Evolutionary conservation across 2,113 vertebrate species (phyloP).

Genomic region (Cololabis saira): DNA sequence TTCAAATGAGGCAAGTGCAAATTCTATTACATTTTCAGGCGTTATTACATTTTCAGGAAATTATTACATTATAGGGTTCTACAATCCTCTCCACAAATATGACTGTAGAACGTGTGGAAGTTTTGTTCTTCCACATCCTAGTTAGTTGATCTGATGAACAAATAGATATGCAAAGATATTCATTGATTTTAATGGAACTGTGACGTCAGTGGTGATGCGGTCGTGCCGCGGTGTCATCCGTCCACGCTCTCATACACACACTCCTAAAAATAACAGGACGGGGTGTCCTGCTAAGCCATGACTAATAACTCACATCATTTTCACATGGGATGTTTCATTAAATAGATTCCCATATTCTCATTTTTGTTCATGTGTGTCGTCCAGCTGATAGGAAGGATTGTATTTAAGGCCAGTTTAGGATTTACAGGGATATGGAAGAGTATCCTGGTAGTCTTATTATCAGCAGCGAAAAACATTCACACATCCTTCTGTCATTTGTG

Average conservation of each 20-base stretch:
- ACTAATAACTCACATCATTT: neutral
- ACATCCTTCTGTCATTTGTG: conserved; percentile 17
- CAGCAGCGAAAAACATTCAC: conserved; percentile 24
- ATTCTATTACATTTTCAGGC: too few relatives aligned
- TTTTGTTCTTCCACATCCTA: too few relatives aligned
- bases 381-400: conserved; percentile 10
- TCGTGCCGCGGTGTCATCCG: conserved; percentile 2
- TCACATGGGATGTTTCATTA: conserved; percentile 7
- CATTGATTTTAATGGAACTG: too few relatives aligned
- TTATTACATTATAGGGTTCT: too few relatives aligned
- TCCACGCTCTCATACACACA: neutral
- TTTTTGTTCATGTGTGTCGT: neutral
- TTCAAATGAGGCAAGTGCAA: too few relatives aligned
- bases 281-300: conserved; percentile 1
- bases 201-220: neutral
- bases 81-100: too few relatives aligned
- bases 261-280: conserved; percentile 8
- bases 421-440: conserved; percentile 19
- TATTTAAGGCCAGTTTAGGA: conserved; percentile 31
- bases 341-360: conserved; percentile 5
- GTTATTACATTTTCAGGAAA: too few relatives aligned
- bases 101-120: too few relatives aligned
- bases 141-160: too few relatives aligned
- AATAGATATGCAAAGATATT: too few relatives aligned
- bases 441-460: conserved; percentile 11